Evolutionary conservation across 2,888 invertebrate species (phyloP).

Genomic region (Euplagia quadripunctaria): DNA sequence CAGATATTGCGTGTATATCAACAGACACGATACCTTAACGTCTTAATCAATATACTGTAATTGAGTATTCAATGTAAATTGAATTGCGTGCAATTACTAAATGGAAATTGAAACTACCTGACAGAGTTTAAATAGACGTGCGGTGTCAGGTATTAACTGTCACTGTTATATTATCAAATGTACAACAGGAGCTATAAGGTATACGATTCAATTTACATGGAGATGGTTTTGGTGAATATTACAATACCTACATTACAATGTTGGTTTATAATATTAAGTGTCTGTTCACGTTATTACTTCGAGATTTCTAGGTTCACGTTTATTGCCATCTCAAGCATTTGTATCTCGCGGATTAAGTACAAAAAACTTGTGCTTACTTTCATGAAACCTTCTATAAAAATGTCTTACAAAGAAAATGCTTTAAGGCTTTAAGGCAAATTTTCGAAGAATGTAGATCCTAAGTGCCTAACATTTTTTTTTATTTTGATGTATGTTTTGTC

Average conservation of each 20-base stretch:
- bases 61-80: constrained; percentile 24
- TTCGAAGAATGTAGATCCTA: no score
- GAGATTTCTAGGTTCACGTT: no score
- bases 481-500: no score
- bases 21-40: constrained; percentile 29
- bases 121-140: constrained; percentile 4
- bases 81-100: constrained; percentile 39
- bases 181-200: not conserved
- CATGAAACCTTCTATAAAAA: no score
- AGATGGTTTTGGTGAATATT: not conserved
- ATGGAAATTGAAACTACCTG: constrained; percentile 19
- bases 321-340: no score
- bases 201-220: not conserved
- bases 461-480: no score
- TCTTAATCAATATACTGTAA: constrained; percentile 39
- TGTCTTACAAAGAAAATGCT: no score
- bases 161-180: constrained; percentile 6
- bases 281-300: no score
- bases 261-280: not conserved
- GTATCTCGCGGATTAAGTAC: no score
- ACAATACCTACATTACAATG: not conserved
- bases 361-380: no score
- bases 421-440: no score
- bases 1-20: constrained; percentile 27
- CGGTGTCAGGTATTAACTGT: constrained; percentile 4